These are phyloP conservation scores for Aphaenogaster ashmeadi DNA, from an alignment of 1,140 invertebrate genomes.

Conservation along the genomic window DNA sequence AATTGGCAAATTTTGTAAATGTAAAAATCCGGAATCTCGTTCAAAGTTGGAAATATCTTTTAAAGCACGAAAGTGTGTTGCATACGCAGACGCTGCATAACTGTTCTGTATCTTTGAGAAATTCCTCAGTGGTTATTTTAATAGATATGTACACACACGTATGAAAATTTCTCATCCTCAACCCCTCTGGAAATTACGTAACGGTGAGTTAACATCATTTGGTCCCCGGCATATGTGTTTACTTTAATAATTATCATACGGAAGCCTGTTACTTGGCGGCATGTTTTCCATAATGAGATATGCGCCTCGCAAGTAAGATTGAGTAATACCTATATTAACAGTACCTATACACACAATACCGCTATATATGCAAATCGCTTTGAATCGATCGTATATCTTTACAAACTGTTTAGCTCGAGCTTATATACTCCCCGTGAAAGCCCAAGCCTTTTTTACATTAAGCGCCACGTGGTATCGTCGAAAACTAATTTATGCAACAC, in stretches of 20 bases:
- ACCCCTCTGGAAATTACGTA: slow-evolving; percentile 46
- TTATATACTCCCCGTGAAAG: slow-evolving; percentile 25
- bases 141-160: neutral
- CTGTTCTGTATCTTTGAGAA: slow-evolving; percentile 26
- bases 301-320: slow-evolving; percentile 34
- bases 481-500: slow-evolving; percentile 45
- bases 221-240: slow-evolving; percentile 55
- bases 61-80: slow-evolving; percentile 28
- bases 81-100: neutral
- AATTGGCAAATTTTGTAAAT: slow-evolving; percentile 36
- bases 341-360: slow-evolving; percentile 9
- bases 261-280: slow-evolving; percentile 42
- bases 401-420: slow-evolving; percentile 25
- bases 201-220: slow-evolving; percentile 47
- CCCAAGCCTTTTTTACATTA: slow-evolving; percentile 21
- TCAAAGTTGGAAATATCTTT: slow-evolving; percentile 40
- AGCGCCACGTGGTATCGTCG: neutral
- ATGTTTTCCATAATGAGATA: slow-evolving; percentile 36
- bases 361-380: slow-evolving; percentile 38
- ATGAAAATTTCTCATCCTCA: slow-evolving; percentile 44
- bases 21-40: slow-evolving; percentile 29
- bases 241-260: slow-evolving; percentile 53
- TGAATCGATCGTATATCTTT: slow-evolving; percentile 21
- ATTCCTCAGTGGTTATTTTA: slow-evolving; percentile 49
- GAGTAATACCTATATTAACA: slow-evolving; percentile 27